Percentiles rank a stretch among this genome's conserved stretches.
Evolutionary conservation across 2,888 invertebrate genomes (phyloP).

Genomic region (Phanerotoma sp.): DNA sequence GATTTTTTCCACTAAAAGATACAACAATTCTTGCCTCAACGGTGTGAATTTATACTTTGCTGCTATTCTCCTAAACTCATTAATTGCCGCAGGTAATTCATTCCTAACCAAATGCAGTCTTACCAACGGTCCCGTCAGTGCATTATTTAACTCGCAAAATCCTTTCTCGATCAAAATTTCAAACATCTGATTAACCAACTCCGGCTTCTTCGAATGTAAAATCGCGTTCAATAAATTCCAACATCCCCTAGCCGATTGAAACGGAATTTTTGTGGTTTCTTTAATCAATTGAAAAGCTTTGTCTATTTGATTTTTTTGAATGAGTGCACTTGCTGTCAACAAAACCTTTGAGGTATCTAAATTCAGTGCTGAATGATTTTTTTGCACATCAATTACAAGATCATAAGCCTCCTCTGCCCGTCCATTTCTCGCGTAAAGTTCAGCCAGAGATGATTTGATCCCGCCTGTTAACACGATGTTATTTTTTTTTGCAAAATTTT

Average conservation of each 20-base stretch:
- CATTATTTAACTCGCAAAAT: conserved; percentile 63
- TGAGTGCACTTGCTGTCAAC: conserved; percentile 65
- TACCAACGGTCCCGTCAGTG: conserved; percentile 65
- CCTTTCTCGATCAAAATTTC: conserved; percentile 59
- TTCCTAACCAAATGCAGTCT: conserved; percentile 62
- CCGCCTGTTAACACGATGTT: conserved; percentile 60
- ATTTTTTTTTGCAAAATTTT: too few relatives aligned
- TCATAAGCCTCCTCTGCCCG: conserved; percentile 62
- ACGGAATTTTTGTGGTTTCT: conserved; percentile 37
- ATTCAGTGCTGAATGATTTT: conserved; percentile 60
- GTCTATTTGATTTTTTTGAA: conserved; percentile 50
- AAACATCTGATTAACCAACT: conserved; percentile 60
- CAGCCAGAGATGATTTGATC: conserved; percentile 67
- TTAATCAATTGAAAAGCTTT: conserved; percentile 25
- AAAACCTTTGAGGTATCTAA: conserved; percentile 70
- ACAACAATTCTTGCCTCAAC: conserved; percentile 65
- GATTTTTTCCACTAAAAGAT: conserved; percentile 40
- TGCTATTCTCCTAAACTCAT: conserved; percentile 60
- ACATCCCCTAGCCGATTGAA: conserved; percentile 58
- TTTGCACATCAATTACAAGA: conserved; percentile 60
- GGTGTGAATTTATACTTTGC: conserved; percentile 65
- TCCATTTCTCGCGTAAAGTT: conserved; percentile 63
- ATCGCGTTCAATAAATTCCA: conserved; percentile 64
- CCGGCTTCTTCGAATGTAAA: conserved; percentile 54
- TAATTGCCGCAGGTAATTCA: conserved; percentile 60